Evolutionary conservation across 1,140 invertebrate genomes (phyloP).

Genomic region (Nasonia vitripennis): DNA sequence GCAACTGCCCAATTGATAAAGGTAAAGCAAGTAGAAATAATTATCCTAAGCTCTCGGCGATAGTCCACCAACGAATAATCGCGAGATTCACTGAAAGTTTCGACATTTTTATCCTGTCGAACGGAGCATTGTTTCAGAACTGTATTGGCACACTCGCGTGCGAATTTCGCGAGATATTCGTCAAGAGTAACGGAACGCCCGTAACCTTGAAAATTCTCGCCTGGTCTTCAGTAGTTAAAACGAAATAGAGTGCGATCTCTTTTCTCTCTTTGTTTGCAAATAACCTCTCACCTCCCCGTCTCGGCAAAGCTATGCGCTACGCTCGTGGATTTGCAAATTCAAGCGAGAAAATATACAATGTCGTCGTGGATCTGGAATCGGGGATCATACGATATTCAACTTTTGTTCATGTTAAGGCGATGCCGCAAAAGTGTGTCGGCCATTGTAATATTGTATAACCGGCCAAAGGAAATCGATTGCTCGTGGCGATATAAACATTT

Average conservation of each 20-base stretch:
- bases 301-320: too few species aligned
- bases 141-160: neutral
- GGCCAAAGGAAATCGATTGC: constrained; percentile 7
- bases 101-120: too few species aligned
- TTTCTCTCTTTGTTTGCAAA: too few species aligned
- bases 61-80: neutral
- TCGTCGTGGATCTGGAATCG: neutral
- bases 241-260: neutral
- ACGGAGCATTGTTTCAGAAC: neutral
- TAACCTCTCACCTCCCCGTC: too few species aligned
- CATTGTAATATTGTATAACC: constrained; percentile 46
- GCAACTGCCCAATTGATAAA: constrained; percentile 26
- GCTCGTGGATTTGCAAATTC: too few species aligned
- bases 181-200: neutral
- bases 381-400: neutral
- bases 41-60: neutral
- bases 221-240: neutral
- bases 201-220: constrained; percentile 22
- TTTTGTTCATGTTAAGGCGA: neutral
- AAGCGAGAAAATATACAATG: too few species aligned
- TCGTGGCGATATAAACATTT: neutral
- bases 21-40: constrained; percentile 46
- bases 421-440: constrained; percentile 36
- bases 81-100: neutral
- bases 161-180: neutral